These are phyloP conservation scores for Euglossa dilemma DNA, from an alignment of 1,140 invertebrate genomes.

Conservation along the genomic window DNA sequence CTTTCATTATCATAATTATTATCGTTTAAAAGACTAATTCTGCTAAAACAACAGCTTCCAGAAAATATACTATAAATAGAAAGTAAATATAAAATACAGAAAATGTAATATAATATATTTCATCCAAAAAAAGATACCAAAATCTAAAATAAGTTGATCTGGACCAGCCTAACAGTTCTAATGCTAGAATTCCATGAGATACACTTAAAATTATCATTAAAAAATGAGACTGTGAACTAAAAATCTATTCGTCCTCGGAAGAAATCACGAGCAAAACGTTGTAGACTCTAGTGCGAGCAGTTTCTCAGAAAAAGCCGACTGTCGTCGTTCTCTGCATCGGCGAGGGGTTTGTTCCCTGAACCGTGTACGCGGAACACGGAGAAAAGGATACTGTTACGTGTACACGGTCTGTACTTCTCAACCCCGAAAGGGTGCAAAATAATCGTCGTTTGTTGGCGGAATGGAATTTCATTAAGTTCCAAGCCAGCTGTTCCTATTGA, in stretches of 20 bases:
- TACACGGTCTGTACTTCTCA: not conserved
- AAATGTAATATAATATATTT: too few species aligned
- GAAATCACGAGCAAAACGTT: not conserved
- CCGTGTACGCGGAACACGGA: conserved; percentile 14
- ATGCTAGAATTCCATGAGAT: not conserved
- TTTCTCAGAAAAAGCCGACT: conserved; percentile 19
- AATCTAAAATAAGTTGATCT: too few species aligned
- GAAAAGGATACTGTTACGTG: conserved; percentile 36
- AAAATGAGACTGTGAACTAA: too few species aligned
- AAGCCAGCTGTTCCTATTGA: not conserved
- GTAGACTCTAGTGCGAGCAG: not conserved
- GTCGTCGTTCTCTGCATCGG: conserved; percentile 2
- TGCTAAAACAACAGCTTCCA: too few species aligned
- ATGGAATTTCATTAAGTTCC: conserved; percentile 39
- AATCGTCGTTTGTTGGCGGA: conserved; percentile 37
- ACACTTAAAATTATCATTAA: not conserved
- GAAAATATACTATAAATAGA: too few species aligned
- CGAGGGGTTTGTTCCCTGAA: conserved; percentile 31
- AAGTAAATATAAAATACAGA: too few species aligned
- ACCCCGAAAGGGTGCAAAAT: conserved; percentile 22
- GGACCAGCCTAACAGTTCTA: too few species aligned
- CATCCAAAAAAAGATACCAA: too few species aligned
- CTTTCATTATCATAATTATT: too few species aligned
- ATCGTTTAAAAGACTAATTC: too few species aligned
- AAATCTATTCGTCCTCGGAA: not conserved